Evolutionary conservation across 2,888 invertebrate species (phyloP), one percentile per base, ranked within the genome.

Genomic region (Conomelus anceps): DNA sequence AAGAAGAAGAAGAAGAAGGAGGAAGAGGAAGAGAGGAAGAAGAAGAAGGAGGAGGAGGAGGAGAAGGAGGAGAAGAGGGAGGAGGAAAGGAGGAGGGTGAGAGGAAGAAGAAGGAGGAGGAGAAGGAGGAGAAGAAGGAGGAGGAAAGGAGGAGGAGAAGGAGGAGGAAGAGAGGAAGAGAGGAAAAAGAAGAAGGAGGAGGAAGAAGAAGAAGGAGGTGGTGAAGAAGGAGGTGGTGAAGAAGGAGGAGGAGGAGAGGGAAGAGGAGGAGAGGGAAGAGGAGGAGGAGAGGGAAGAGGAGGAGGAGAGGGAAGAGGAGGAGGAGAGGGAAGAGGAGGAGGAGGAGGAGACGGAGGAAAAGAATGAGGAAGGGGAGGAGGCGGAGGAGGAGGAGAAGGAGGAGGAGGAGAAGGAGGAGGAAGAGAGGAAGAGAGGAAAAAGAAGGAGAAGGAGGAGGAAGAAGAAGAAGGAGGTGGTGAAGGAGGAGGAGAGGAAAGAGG

Each of bases 11-110:
- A 34, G 11, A 17, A 34, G 34, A 17, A 34, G 34, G 34, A 34
- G 11, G 34, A 34, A 17, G 34, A 34, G 34, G 34, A 34, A 17
- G 34, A 34, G 11, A 34, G 17, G 34, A 1, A 34, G 34, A 34
- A 86, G 86, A 88, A 41, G 85, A 89, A 89, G 24, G 86, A 85
- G 26, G 22, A 20, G 24, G 85, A 88, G 20, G 13, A 88, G 86
- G 41, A 22, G 23, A n/a, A 86, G 1, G 22, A n/a, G 85, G 20
- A 29, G 20, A 17, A 34, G 29, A 85, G 26, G 22, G 63, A n/a
- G 6, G n/a, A 24, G 20, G 94, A 94, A 94, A 94, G 1, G 93
- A 23, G n/a, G 26, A 23, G 20, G 26, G 20, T 20, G 23, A 88
- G 0, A n/a, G 3, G 63, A 63, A 1, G n/a, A n/a, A n/a, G 3